Conservation (phyloP, 2,113 vertebrate genomes). For the Odocoileus virginianus region DNA sequence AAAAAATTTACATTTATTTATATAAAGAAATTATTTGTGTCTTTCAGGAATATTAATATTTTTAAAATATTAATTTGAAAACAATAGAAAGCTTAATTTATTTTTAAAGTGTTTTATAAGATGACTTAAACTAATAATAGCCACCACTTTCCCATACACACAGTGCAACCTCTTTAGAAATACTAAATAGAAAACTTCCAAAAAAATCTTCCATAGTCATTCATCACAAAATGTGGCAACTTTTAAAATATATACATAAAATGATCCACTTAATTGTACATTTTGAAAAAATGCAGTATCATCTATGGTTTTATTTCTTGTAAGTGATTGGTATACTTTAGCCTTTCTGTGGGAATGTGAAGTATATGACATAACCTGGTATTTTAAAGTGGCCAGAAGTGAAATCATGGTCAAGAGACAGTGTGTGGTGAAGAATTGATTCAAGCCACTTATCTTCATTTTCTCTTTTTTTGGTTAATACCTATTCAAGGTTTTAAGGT, state of each 20-base stretch:
- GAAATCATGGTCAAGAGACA: conserved; percentile 45
- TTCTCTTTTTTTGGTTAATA: conserved; percentile 40
- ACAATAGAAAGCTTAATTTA: background rate
- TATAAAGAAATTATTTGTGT: background rate
- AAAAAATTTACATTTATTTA: background rate
- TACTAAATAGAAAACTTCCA: background rate
- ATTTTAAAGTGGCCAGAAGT: conserved; percentile 37
- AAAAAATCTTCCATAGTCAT: background rate
- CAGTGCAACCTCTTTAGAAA: background rate
- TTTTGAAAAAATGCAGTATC: conserved; percentile 34
- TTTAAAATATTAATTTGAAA: background rate
- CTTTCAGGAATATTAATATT: background rate
- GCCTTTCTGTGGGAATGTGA: conserved; percentile 33
- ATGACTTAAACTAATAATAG: background rate
- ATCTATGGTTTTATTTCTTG: conserved; percentile 37
- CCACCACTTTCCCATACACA: background rate
- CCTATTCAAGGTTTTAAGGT: conserved; percentile 16
- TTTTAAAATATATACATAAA: background rate
- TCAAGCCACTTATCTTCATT: conserved; percentile 22
- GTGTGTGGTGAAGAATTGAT: conserved; percentile 28
- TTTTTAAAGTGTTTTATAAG: background rate
- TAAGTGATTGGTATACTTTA: conserved; percentile 51
- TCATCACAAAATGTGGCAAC: background rate
- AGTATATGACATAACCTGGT: conserved; percentile 10
- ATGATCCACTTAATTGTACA: conserved; percentile 35